Conservation (phyloP, 2,888 invertebrate species). For the Dascillus cervinus region DNA sequence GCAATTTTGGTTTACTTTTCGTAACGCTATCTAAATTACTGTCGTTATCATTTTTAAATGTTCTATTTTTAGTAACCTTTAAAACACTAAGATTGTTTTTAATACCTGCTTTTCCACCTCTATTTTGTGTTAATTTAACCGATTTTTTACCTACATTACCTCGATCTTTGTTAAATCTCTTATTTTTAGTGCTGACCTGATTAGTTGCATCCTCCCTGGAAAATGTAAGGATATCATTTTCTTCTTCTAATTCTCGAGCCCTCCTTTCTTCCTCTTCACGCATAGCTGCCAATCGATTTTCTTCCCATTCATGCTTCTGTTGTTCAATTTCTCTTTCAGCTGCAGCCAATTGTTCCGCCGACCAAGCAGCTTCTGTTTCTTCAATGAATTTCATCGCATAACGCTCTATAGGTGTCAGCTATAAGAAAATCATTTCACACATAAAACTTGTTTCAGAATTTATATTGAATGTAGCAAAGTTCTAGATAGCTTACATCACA, state of each 20-base stretch:
- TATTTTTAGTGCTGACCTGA: slow-evolving; percentile 65
- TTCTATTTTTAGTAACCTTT: slow-evolving; percentile 10
- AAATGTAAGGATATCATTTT: slow-evolving; percentile 63
- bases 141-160: slow-evolving; percentile 4
- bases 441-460: too few relatives aligned
- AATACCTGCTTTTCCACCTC: background rate
- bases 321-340: slow-evolving; percentile 84
- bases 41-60: slow-evolving; percentile 8
- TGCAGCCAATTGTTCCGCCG: slow-evolving; percentile 77
- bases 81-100: slow-evolving; percentile 9
- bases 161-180: slow-evolving; percentile 3
- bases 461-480: slow-evolving; percentile 9
- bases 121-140: slow-evolving; percentile 1
- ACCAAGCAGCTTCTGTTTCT: slow-evolving; percentile 68
- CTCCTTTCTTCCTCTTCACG: slow-evolving; percentile 58
- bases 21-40: slow-evolving; percentile 8
- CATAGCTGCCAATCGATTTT: slow-evolving; percentile 67
- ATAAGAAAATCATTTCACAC: too few relatives aligned
- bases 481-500: slow-evolving; percentile 6
- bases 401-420: slow-evolving; percentile 90
- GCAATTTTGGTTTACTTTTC: slow-evolving; percentile 5
- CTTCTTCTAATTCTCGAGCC: slow-evolving; percentile 50
- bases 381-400: slow-evolving; percentile 94
- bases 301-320: slow-evolving; percentile 82
- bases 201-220: slow-evolving; percentile 70